Conservation (phyloP, 2,113 vertebrate species). For the Oryzias curvinotus region DNA sequence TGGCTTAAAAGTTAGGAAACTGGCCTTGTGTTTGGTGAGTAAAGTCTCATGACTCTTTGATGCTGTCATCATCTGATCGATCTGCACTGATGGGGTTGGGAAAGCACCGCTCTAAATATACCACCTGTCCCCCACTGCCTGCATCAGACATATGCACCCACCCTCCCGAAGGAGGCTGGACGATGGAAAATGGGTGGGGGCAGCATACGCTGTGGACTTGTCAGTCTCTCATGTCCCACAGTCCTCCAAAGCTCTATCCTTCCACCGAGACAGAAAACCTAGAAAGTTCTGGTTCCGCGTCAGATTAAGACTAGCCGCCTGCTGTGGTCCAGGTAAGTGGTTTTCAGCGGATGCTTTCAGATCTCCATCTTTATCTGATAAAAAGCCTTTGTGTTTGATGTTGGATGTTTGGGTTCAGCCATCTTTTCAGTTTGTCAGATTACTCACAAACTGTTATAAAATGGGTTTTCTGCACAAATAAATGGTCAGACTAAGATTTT, state of each 20-base stretch:
- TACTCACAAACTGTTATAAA: too few species aligned
- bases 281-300: background rate
- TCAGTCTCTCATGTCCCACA: constrained; percentile 49
- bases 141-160: constrained; percentile 34
- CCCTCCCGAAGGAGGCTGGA: constrained; percentile 20
- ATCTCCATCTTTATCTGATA: background rate
- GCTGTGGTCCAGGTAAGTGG: constrained; percentile 38
- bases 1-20: background rate
- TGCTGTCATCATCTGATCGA: constrained; percentile 53
- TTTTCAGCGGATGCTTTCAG: constrained; percentile 1
- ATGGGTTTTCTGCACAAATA: background rate
- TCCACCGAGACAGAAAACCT: constrained; percentile 17
- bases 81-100: constrained; percentile 48
- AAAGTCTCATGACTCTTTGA: constrained; percentile 3
- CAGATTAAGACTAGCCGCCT: background rate
- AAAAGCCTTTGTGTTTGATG: background rate
- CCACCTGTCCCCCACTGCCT: constrained; percentile 16
- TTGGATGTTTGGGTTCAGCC: too few species aligned
- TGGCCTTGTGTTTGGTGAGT: background rate
- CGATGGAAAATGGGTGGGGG: constrained; percentile 43
- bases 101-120: constrained; percentile 75
- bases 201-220: constrained; percentile 11
- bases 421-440: background rate
- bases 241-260: constrained; percentile 51
- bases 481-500: constrained; percentile 7